Conservation (phyloP, 2,113 vertebrate genomes). For the Lasiurus borealis region DNA sequence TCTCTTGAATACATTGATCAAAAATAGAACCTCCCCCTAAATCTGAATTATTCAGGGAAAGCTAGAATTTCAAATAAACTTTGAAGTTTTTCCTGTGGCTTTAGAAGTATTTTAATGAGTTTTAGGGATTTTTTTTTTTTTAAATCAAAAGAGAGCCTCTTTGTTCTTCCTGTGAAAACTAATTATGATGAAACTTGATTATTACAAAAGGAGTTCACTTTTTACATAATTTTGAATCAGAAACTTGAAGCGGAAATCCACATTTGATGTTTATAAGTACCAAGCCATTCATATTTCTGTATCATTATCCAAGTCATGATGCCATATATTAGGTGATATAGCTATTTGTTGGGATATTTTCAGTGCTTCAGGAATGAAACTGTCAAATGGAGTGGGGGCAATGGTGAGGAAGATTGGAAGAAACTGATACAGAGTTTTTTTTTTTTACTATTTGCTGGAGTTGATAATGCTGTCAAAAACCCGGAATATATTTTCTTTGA, state of each 20-base stretch:
- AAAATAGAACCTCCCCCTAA: constrained; percentile 47
- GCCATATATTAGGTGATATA: neutral
- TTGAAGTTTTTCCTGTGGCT: constrained; percentile 30
- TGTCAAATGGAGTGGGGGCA: neutral
- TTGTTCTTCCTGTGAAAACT: constrained; percentile 21
- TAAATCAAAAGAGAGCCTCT: neutral
- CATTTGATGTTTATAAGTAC: constrained; percentile 22
- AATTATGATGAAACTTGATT: constrained; percentile 20
- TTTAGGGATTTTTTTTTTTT: constrained; percentile 30
- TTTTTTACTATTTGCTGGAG: neutral
- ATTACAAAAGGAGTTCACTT: constrained; percentile 35
- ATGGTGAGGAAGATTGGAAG: neutral
- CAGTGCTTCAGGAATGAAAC: neutral
- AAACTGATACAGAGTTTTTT: neutral
- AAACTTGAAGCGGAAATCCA: constrained; percentile 46
- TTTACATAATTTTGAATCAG: constrained; percentile 56
- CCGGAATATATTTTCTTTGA: neutral
- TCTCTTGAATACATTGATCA: constrained; percentile 52
- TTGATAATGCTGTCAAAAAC: neutral
- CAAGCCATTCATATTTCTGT: neutral
- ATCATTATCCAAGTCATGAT: neutral
- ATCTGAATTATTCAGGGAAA: constrained; percentile 25
- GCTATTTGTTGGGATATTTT: neutral
- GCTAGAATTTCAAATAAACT: constrained; percentile 48
- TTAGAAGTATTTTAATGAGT: constrained; percentile 12